Evolutionary conservation across 2,888 invertebrate genomes (phyloP).

Genomic region (Agrotis ipsilon): DNA sequence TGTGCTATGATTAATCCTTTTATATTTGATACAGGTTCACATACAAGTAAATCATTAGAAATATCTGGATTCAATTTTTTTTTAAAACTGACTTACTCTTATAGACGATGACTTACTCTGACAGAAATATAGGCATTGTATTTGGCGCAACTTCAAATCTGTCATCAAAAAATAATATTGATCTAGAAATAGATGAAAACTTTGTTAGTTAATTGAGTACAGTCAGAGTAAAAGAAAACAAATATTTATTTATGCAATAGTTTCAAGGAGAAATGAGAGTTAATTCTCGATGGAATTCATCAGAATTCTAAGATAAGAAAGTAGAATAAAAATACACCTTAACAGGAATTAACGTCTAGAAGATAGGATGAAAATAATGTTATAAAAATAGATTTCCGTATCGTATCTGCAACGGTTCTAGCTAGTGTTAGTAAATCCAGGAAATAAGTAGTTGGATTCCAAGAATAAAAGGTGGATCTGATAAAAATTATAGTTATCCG

Average conservation of each 20-base stretch:
- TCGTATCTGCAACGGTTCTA: not conserved
- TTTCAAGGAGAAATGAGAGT: no score
- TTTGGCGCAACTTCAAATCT: not conserved
- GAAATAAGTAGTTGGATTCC: not conserved
- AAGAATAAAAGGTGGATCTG: not conserved
- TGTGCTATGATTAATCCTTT: not conserved
- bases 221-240: no score
- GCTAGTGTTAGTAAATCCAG: not conserved
- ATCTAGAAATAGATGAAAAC: no score
- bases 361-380: not conserved
- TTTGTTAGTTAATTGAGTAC: no score
- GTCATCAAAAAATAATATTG: not conserved
- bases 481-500: not conserved
- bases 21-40: slow-evolving; percentile 24
- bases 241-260: no score
- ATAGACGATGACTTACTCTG: no score
- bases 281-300: no score
- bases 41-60: slow-evolving; percentile 23
- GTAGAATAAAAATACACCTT: no score
- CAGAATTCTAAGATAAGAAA: no score
- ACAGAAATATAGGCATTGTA: not conserved
- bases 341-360: not conserved
- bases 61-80: not conserved
- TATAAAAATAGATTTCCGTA: no score
- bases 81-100: no score